phyloP scores from a whole-genome alignment of 2,888 invertebrate species.

The Polyommatus iphigenia region DNA sequence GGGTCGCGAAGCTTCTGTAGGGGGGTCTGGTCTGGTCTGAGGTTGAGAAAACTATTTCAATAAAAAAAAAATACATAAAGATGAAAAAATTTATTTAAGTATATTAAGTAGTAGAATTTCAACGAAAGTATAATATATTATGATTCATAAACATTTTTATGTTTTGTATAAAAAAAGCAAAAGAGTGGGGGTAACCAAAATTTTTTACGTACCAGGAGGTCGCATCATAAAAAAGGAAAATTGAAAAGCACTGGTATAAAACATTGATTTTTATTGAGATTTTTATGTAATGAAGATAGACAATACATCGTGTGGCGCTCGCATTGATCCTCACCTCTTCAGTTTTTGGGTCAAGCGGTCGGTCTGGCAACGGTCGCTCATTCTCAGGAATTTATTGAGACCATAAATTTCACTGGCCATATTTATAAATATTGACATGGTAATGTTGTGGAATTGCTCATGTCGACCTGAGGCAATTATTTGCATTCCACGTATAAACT shows the following conservation, averaged over 20 bases:
- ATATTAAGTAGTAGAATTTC: no score
- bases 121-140: no score
- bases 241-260: background rate
- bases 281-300: slow-evolving; percentile 22
- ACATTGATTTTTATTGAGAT: slow-evolving; percentile 19
- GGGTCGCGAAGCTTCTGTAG: no score
- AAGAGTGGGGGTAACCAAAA: no score
- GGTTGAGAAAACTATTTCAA: no score
- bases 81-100: no score
- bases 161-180: no score
- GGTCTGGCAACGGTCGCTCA: slow-evolving; percentile 50
- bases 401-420: slow-evolving; percentile 54
- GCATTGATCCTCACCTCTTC: slow-evolving; percentile 60
- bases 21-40: no score
- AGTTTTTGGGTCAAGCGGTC: slow-evolving; percentile 74
- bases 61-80: no score
- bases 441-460: background rate
- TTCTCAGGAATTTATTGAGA: slow-evolving; percentile 54
- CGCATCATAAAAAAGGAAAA: no score
- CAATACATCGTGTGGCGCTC: slow-evolving; percentile 51
- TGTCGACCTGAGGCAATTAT: background rate
- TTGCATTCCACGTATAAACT: background rate
- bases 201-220: no score
- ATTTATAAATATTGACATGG: slow-evolving; percentile 38
- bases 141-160: no score